A percentile compares a stretch with the other conserved stretches of the same genome.
Evolutionary conservation across 92 coral and sea anemone species (phyloP).

Genomic region (Porites divaricata): DNA sequence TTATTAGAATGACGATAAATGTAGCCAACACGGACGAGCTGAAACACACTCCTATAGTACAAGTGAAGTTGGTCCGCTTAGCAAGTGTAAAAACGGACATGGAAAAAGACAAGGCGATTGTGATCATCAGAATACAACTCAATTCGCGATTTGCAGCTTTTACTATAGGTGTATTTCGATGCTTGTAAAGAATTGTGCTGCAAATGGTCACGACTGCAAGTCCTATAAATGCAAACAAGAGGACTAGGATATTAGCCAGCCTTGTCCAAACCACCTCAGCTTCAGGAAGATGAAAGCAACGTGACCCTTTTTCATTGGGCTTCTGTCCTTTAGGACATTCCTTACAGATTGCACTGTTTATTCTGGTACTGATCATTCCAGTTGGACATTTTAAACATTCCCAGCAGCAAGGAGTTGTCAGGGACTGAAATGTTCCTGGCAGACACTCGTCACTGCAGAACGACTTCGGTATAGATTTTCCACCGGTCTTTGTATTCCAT

Average conservation of each 20-base stretch:
- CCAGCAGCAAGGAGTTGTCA: conserved; percentile 69
- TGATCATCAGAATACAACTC: conserved; percentile 50
- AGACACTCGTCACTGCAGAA: conserved; percentile 69
- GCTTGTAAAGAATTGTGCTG: conserved; percentile 34
- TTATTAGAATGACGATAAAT: conserved; percentile 60
- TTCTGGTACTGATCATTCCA: conserved; percentile 41
- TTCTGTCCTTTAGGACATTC: conserved; percentile 62
- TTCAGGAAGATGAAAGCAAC: conserved; percentile 57
- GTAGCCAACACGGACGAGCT: conserved; percentile 52
- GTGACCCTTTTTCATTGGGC: conserved; percentile 39
- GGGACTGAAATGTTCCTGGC: conserved; percentile 60
- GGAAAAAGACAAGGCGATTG: conserved; percentile 61
- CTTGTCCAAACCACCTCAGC: conserved; percentile 57
- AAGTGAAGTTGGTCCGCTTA: conserved; percentile 56
- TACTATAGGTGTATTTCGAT: conserved; percentile 69
- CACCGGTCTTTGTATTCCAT: conserved; percentile 39
- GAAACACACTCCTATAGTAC: conserved; percentile 53
- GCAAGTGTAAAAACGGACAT: conserved; percentile 52
- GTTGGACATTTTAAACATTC: conserved; percentile 62
- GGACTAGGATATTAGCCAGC: conserved; percentile 37
- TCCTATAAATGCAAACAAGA: conserved; percentile 44
- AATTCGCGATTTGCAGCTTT: conserved; percentile 83
- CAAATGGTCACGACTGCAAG: conserved; percentile 27
- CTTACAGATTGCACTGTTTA: conserved; percentile 56
- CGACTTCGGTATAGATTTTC: conserved; percentile 50